Conservation (phyloP, 2,888 invertebrate species). For the Spodoptera picta region DNA sequence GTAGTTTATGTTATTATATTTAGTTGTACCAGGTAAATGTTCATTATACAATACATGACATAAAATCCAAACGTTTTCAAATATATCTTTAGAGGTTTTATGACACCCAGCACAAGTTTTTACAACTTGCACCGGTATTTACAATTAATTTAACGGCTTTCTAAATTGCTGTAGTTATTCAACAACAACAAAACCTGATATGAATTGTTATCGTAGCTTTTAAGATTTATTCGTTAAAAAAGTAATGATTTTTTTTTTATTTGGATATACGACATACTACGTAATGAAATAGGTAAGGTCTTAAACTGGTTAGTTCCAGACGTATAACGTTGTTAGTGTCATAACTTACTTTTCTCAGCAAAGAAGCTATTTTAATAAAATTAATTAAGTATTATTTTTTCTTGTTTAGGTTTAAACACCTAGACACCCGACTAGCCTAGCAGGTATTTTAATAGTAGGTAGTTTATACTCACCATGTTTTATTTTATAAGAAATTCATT, state of each 20-base stretch:
- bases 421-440: no score
- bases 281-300: no score
- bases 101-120: conserved; percentile 13
- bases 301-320: no score
- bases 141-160: conserved; percentile 35
- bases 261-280: no score
- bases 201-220: conserved; percentile 4
- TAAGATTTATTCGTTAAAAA: no score
- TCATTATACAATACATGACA: not conserved
- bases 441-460: no score
- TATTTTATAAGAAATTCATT: conserved; percentile 33
- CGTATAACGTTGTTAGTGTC: no score
- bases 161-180: conserved; percentile 19
- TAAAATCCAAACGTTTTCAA: conserved; percentile 11
- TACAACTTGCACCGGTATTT: conserved; percentile 28
- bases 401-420: not conserved
- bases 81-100: conserved; percentile 9
- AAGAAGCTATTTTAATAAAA: not conserved
- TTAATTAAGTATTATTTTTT: not conserved
- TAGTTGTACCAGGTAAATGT: not conserved
- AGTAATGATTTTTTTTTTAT: no score
- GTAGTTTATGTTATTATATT: not conserved
- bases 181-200: conserved; percentile 17
- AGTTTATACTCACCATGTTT: not conserved
- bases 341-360: no score